A percentile compares a stretch with the other conserved stretches of the same genome.
Conservation (phyloP, 2,888 invertebrate genomes). For the Nomada fucata region DNA sequence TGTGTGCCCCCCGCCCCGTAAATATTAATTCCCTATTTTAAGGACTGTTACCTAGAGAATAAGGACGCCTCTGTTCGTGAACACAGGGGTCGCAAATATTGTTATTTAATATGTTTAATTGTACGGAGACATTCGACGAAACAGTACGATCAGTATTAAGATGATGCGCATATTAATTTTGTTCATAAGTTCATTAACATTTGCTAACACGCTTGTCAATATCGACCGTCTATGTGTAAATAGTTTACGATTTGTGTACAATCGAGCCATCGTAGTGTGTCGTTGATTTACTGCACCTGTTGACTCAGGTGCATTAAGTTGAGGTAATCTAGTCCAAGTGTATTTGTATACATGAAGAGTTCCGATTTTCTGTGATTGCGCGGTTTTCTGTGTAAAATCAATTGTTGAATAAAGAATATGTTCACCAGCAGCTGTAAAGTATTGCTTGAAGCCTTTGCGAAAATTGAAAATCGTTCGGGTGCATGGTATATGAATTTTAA, state of each 20-base stretch:
- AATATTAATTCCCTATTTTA: constrained; percentile 15
- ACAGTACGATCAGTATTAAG: constrained; percentile 48
- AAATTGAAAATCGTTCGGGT: too few relatives aligned
- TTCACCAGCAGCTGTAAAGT: neutral
- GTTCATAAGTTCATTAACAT: neutral
- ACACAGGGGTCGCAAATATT: neutral
- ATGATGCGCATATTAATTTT: neutral
- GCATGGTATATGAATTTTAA: too few relatives aligned
- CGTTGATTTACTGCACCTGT: constrained; percentile 55
- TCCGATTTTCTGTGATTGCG: constrained; percentile 53
- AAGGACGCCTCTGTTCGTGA: neutral
- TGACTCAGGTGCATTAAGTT: constrained; percentile 32
- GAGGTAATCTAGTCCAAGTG: constrained; percentile 74
- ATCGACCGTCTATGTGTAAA: constrained; percentile 35
- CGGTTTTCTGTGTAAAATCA: constrained; percentile 26
- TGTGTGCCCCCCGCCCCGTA: constrained; percentile 84
- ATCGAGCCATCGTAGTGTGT: constrained; percentile 35
- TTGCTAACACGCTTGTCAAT: neutral
- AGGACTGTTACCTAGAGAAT: neutral
- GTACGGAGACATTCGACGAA: constrained; percentile 11
- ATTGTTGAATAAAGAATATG: constrained; percentile 49
- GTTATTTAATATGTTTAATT: neutral
- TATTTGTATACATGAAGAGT: constrained; percentile 57
- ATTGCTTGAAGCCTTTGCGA: neutral
- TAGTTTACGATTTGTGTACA: constrained; percentile 23